Evolutionary conservation across 2,888 invertebrate genomes (phyloP).

Genomic region (Agrochola litura): DNA sequence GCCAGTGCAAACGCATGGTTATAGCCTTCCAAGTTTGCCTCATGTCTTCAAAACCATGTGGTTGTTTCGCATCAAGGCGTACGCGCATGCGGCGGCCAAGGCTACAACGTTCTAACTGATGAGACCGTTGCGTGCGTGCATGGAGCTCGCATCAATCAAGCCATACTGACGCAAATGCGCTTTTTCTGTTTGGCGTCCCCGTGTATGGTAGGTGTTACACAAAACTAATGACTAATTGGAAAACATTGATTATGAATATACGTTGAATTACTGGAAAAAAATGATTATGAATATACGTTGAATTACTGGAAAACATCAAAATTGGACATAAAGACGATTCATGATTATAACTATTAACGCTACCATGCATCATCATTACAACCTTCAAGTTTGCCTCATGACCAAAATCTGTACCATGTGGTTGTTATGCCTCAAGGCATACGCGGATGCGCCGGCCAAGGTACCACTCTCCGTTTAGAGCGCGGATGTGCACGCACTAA

Average conservation of each 20-base stretch:
- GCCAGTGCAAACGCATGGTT: not conserved
- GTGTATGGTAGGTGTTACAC: not conserved
- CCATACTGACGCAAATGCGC: not conserved
- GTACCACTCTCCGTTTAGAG: not conserved
- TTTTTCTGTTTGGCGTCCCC: not conserved
- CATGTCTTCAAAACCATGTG: not conserved
- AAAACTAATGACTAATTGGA: not conserved
- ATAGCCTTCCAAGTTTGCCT: not conserved
- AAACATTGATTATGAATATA: constrained; percentile 8
- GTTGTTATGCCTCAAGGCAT: not conserved
- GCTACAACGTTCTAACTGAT: not conserved
- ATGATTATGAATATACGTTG: not conserved
- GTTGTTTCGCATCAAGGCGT: too few species aligned
- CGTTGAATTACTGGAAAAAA: constrained; percentile 10
- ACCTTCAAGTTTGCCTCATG: not conserved
- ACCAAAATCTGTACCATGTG: not conserved
- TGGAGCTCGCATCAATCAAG: not conserved
- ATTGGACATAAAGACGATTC: not conserved
- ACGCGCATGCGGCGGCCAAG: not conserved
- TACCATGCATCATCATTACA: not conserved
- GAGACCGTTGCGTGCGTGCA: not conserved
- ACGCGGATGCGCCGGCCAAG: not conserved
- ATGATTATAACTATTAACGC: not conserved
- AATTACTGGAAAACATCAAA: constrained; percentile 34
- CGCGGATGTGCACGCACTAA: too few species aligned